phyloP scores from a whole-genome alignment of 1,140 invertebrate genomes.

The Leptinotarsa texana region DNA sequence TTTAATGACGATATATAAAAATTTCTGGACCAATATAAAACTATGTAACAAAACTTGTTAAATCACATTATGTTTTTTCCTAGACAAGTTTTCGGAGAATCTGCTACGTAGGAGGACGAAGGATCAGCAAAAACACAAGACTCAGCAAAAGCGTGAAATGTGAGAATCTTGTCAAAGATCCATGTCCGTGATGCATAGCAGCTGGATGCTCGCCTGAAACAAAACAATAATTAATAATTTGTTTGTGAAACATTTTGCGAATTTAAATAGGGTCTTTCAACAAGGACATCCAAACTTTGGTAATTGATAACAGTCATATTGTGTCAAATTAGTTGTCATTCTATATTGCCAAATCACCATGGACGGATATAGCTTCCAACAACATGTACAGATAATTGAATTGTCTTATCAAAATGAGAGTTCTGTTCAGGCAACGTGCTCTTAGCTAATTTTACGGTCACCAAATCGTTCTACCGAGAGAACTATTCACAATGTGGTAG shows the following conservation, averaged over 20 bases:
- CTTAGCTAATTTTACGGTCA: too few species aligned
- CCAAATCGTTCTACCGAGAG: too few species aligned
- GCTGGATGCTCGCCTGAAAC: constrained; percentile 78
- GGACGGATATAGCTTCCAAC: too few species aligned
- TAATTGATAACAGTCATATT: too few species aligned
- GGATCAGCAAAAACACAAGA: constrained; percentile 37
- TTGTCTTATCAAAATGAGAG: too few species aligned
- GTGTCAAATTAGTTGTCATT: too few species aligned
- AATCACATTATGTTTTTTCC: constrained; percentile 14
- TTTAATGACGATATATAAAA: constrained; percentile 11
- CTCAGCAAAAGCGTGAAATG: constrained; percentile 46
- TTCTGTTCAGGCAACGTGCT: too few species aligned
- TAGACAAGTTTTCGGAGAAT: neutral
- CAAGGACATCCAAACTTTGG: too few species aligned
- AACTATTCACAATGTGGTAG: too few species aligned
- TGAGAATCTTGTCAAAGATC: constrained; percentile 49
- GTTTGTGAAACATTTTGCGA: neutral
- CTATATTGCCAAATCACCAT: too few species aligned
- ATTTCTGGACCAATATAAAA: constrained; percentile 29
- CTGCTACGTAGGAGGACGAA: constrained; percentile 43
- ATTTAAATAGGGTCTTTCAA: too few species aligned
- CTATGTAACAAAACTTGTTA: constrained; percentile 26
- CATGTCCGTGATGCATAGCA: constrained; percentile 76
- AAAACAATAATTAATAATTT: constrained; percentile 29
- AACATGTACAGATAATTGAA: too few species aligned